These are phyloP conservation scores for Petrocephalus zakoni DNA, from an alignment of 2,113 vertebrate genomes.

Conservation along the genomic window DNA sequence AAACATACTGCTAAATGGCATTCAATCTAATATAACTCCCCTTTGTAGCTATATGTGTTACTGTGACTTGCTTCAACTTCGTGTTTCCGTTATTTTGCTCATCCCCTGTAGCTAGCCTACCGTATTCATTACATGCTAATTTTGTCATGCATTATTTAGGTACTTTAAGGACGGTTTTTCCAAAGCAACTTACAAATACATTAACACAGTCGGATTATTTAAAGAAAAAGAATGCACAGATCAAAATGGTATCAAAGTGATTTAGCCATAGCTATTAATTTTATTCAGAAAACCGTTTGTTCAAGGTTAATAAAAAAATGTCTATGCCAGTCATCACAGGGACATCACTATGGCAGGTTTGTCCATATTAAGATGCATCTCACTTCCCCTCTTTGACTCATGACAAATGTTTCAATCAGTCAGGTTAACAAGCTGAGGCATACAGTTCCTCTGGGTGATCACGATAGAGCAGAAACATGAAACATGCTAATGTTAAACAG, in stretches of 20 bases:
- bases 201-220: neutral
- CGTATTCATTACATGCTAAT: conserved; percentile 1
- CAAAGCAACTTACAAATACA: neutral
- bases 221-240: neutral
- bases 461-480: neutral
- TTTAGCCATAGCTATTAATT: neutral
- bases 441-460: neutral
- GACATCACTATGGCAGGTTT: neutral
- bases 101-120: neutral
- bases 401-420: neutral
- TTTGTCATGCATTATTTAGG: neutral
- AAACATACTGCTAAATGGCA: neutral
- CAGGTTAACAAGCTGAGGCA: neutral
- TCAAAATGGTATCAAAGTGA: neutral
- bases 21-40: neutral
- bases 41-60: neutral
- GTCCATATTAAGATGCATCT: neutral
- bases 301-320: neutral
- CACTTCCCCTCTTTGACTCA: neutral
- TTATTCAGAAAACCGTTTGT: neutral
- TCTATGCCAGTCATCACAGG: neutral
- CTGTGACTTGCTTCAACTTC: neutral
- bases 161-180: neutral
- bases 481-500: neutral
- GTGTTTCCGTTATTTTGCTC: neutral